These are phyloP conservation scores for Spinus pinus DNA, from an alignment of 2,797 vertebrate species.

Conservation along the genomic window DNA sequence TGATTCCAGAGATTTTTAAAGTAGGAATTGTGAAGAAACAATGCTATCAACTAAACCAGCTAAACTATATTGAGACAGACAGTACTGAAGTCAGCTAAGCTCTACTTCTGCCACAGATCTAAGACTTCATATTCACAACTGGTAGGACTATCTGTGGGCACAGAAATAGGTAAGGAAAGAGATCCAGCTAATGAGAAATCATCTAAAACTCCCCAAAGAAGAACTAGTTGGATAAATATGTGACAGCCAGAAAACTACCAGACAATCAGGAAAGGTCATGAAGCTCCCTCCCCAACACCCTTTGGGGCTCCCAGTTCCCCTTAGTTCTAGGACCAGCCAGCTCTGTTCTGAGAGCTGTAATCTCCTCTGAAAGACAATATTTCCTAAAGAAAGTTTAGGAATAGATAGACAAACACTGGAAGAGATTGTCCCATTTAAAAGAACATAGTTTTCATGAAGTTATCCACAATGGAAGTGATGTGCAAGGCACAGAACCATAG, in stretches of 20 bases:
- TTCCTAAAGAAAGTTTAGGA: background rate
- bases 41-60: background rate
- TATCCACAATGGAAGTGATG: background rate
- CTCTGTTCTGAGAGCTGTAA: background rate
- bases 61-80: background rate
- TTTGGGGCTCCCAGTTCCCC: background rate
- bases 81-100: background rate
- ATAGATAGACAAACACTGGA: background rate
- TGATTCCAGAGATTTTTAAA: background rate
- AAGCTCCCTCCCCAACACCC: background rate
- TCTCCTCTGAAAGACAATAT: background rate
- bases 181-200: background rate
- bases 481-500: background rate
- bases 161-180: background rate
- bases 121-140: background rate
- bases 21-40: background rate
- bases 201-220: fast-evolving
- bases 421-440: background rate
- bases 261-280: background rate
- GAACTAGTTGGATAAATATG: background rate
- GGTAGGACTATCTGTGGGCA: background rate
- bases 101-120: background rate
- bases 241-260: background rate
- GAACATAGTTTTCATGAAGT: background rate
- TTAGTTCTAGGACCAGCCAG: background rate